Conservation (phyloP, 2,888 invertebrate species). For the Gandaritis pyraliata region DNA sequence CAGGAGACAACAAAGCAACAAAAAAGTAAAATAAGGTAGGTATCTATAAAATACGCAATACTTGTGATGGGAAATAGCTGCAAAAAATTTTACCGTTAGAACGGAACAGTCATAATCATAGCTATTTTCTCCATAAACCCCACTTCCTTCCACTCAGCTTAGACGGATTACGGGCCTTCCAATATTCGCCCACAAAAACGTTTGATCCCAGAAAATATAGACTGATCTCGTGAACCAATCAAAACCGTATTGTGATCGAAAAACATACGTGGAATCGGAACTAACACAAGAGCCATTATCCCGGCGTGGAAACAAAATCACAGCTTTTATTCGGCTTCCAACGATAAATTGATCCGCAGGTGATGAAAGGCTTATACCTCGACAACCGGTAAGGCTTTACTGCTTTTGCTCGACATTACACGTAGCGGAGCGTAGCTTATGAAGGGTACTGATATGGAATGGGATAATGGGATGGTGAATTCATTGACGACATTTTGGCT, state of each 20-base stretch:
- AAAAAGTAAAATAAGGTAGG: no score
- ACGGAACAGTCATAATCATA: neutral
- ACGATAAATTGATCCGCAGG: conserved; percentile 29
- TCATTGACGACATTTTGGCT: no score
- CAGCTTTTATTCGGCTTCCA: conserved; percentile 20
- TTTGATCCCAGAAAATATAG: neutral
- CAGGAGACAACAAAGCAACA: no score
- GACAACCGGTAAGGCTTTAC: conserved; percentile 8
- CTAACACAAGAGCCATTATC: conserved; percentile 20
- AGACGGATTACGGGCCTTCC: conserved; percentile 4
- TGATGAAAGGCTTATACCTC: conserved; percentile 24
- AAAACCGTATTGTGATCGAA: conserved; percentile 12
- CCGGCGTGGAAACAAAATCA: conserved; percentile 24
- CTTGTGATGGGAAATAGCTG: no score
- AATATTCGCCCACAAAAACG: conserved; percentile 1
- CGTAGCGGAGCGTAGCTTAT: neutral
- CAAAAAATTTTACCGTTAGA: no score
- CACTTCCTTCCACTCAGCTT: conserved; percentile 2
- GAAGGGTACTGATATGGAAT: no score
- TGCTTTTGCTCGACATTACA: neutral
- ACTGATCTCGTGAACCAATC: conserved; percentile 18
- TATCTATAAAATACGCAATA: no score
- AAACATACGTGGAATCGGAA: conserved; percentile 21
- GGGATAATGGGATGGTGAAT: no score
- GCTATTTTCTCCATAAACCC: neutral